Percentiles rank a stretch among this genome's conserved stretches.
These are phyloP conservation scores for Camponotus floridanus DNA, from an alignment of 1,140 invertebrate genomes.

Conservation along the genomic window DNA sequence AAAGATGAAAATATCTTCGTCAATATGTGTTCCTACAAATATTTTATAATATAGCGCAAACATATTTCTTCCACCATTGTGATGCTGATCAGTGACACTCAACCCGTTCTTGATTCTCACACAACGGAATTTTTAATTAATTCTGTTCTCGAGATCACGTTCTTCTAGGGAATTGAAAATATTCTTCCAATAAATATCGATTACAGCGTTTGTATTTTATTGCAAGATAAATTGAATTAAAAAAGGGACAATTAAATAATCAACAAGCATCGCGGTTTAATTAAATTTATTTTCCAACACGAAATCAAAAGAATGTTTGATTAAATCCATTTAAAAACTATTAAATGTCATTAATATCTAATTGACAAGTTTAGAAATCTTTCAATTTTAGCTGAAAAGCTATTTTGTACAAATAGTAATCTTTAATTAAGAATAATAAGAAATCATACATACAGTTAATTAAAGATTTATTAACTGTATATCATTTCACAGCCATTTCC, in stretches of 20 bases:
- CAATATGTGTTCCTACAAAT: constrained; percentile 51
- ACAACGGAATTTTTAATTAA: background rate
- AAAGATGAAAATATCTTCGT: constrained; percentile 57
- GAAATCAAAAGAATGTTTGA: background rate
- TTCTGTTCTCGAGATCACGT: background rate
- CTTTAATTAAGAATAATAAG: background rate
- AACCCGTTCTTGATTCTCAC: background rate
- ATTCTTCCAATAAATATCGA: background rate
- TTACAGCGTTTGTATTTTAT: background rate
- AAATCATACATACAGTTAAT: constrained; percentile 5
- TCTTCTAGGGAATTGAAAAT: background rate
- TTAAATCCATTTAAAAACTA: background rate
- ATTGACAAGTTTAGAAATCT: background rate
- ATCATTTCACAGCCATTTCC: background rate
- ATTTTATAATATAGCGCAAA: constrained; percentile 45
- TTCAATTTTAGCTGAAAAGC: background rate
- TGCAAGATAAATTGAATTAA: background rate
- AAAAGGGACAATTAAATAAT: background rate
- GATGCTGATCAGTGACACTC: background rate
- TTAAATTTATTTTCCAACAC: constrained; percentile 3
- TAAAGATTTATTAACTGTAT: background rate
- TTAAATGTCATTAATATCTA: constrained; percentile 32
- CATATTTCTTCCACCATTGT: constrained; percentile 43
- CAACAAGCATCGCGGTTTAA: background rate
- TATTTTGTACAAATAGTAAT: background rate